A percentile compares a stretch with the other conserved stretches of the same genome.
These are phyloP conservation scores for Aldrovandia affinis DNA, from an alignment of 2,797 vertebrate genomes.

Conservation along the genomic window DNA sequence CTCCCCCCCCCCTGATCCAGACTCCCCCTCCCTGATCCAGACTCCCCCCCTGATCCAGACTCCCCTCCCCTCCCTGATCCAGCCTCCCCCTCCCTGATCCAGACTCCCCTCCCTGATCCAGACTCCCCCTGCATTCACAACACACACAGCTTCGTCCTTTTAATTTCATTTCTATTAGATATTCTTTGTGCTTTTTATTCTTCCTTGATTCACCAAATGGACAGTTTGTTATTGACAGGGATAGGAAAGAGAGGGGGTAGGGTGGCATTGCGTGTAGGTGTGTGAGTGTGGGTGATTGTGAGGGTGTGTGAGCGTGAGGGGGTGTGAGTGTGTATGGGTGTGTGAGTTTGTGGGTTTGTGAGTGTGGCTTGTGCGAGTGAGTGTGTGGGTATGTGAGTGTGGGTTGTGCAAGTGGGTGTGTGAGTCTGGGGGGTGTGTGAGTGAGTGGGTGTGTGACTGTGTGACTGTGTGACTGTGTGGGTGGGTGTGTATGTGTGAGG, in stretches of 20 bases:
- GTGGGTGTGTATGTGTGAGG: slow-evolving; percentile 10
- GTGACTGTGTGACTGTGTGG: slow-evolving; percentile 30
- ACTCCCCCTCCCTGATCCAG: neutral
- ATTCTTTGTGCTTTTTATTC: slow-evolving; percentile 11
- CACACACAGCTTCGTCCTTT: slow-evolving; percentile 23
- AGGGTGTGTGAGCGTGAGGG: slow-evolving; percentile 35
- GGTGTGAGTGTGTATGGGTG: slow-evolving; percentile 38
- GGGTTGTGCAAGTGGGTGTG: no score
- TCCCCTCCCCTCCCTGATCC: neutral
- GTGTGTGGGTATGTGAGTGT: slow-evolving; percentile 25
- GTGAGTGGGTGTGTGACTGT: slow-evolving; percentile 40
- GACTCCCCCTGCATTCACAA: neutral
- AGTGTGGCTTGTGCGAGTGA: no score
- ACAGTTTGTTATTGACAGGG: neutral
- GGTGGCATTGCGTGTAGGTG: slow-evolving; percentile 1
- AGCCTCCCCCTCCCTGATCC: neutral
- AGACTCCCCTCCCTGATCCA: no score
- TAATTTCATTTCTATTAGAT: slow-evolving; percentile 25
- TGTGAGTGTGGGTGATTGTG: slow-evolving; percentile 18
- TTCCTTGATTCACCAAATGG: slow-evolving; percentile 17
- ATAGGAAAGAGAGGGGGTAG: slow-evolving; percentile 38
- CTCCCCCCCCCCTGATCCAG: neutral
- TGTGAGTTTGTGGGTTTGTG: slow-evolving; percentile 36
- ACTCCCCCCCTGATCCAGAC: neutral
- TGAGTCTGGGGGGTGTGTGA: no score